Conservation (phyloP, 1,140 invertebrate genomes). For the Meloidogyne hapla region DNA sequence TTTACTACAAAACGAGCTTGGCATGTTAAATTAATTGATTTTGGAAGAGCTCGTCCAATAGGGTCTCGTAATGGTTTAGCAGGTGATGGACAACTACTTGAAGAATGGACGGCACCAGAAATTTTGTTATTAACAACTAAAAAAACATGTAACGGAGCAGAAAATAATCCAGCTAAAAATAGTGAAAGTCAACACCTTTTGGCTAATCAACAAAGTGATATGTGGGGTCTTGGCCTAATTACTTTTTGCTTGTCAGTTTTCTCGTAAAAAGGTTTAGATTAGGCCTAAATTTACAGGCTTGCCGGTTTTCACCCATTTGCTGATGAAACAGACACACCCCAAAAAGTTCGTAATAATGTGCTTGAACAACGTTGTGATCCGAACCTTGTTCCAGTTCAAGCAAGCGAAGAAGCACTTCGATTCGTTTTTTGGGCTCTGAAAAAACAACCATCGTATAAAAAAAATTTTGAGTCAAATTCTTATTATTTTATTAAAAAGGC, state of each 20-base stretch:
- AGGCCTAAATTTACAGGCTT: constrained; percentile 67
- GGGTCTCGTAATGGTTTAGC: constrained; percentile 68
- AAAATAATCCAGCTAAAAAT: constrained; percentile 5
- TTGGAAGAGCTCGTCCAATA: constrained; percentile 63
- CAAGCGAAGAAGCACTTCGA: constrained; percentile 86
- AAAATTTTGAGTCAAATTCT: constrained; percentile 5
- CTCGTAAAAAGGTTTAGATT: neutral
- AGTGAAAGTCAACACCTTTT: constrained; percentile 73
- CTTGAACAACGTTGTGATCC: constrained; percentile 87
- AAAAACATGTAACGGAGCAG: neutral
- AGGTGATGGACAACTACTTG: constrained; percentile 26
- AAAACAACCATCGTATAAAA: constrained; percentile 66
- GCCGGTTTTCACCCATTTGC: constrained; percentile 89
- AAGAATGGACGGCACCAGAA: constrained; percentile 77
- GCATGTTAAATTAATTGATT: constrained; percentile 78
- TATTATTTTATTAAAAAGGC: constrained; percentile 69
- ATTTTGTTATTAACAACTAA: constrained; percentile 68
- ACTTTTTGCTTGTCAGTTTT: constrained; percentile 78
- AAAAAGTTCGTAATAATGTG: constrained; percentile 86
- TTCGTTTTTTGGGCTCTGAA: constrained; percentile 94
- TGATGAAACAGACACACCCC: constrained; percentile 72
- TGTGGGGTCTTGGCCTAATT: constrained; percentile 90
- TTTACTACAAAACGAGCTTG: constrained; percentile 80
- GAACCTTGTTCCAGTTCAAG: constrained; percentile 82
- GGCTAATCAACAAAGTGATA: constrained; percentile 83